phyloP scores from a whole-genome alignment of 2,888 invertebrate species.

The Opisthograptis luteolata region DNA sequence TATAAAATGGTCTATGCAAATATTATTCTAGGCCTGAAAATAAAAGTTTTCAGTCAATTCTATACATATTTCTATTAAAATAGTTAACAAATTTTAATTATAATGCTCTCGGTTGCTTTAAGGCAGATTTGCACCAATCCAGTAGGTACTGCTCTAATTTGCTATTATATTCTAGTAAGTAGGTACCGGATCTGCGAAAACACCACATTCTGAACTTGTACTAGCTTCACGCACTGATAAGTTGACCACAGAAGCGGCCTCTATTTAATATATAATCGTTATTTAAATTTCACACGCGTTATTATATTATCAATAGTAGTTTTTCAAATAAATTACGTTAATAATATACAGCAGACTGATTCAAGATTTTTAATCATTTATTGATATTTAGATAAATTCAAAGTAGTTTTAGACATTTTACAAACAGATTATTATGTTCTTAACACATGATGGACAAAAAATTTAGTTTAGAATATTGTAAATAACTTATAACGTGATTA shows the following conservation, averaged over 20 bases:
- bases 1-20: constrained; percentile 71
- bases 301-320: constrained; percentile 4
- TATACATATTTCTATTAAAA: constrained; percentile 45
- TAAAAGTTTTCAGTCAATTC: constrained; percentile 57
- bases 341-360: constrained; percentile 2
- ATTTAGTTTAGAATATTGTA: constrained; percentile 13
- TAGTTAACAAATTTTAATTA: constrained; percentile 48
- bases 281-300: constrained; percentile 20
- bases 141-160: constrained; percentile 24
- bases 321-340: constrained; percentile 13
- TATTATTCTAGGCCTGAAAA: constrained; percentile 74
- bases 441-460: constrained; percentile 16
- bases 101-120: constrained; percentile 42
- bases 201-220: constrained; percentile 22
- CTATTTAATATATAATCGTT: constrained; percentile 7
- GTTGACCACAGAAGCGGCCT: constrained; percentile 9
- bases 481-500: constrained; percentile 14
- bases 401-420: background rate
- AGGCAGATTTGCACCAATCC: constrained; percentile 35
- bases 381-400: background rate
- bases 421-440: constrained; percentile 10
- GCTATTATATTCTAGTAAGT: constrained; percentile 4
- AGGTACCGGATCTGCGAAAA: constrained; percentile 27
- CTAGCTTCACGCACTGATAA: constrained; percentile 23
- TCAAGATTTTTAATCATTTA: background rate